Base-by-base conservation (phyloP, 2,888 invertebrate species). In the Rugalucina vietnamica region DNA sequence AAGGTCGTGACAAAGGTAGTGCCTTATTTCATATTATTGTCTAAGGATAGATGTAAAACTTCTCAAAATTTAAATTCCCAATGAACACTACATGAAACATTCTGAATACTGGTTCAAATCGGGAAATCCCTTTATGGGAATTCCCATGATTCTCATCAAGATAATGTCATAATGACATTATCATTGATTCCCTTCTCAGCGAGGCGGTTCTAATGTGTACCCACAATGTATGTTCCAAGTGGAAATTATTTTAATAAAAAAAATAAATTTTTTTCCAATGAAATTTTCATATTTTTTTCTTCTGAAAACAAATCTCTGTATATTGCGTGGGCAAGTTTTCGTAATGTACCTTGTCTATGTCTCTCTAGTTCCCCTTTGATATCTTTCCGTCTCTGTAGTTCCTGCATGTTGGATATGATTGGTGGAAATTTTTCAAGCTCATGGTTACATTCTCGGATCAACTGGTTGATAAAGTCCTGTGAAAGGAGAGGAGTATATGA, bases 341-440 rank as follows among this genome's bases (percentile, higher is more conserved):
- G n/a, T n/a, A n/a, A n/a, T n/a, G n/a, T n/a, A 93, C 93, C 92
- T 84, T 91, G 90, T 86, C 90, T 93, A 84, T 92, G 91, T 39
- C 87, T 87, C 57, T 93, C 92, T 39, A 93, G 90, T 65, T 93
- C 90, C 21, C 87, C 85, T 76, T 93, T 92, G 36, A 93, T 79
- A 43, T 91, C 92, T 79, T 92, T 92, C 39, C 90, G 85, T 70
- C 86, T 80, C 84, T 92, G 91, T 65, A 92, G 82, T 54, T 93
- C 90, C 37, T 85, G 78, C 86, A 90, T 88, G 84, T 91, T 91
- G 49, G 92, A 83, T 12, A 91, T 90, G 27, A 90, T 89, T 12
- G 91, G 82, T 21, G 93, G 92, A 74, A 92, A 91, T 77, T 91
- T 90, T 65, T 92, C 92, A 60, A 93, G 81, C 24, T 92, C 92